These are phyloP conservation scores for Grammomys dolichurus DNA, from an alignment of 2,113 vertebrate species.

Conservation along the genomic window DNA sequence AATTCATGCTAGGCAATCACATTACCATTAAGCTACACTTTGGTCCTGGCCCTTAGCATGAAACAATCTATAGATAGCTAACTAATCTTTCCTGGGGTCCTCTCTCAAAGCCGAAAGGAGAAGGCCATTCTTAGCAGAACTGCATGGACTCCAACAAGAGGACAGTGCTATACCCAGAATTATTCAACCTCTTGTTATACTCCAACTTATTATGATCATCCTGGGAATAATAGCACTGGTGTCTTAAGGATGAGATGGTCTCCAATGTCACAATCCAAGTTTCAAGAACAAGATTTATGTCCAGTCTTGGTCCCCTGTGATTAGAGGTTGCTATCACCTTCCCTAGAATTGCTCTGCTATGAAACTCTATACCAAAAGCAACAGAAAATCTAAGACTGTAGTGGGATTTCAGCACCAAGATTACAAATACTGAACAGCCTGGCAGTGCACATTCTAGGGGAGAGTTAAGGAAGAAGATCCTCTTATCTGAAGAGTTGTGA, in stretches of 20 bases:
- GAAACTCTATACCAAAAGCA: slow-evolving; percentile 39
- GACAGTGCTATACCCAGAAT: background rate
- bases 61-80: background rate
- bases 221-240: background rate
- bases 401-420: slow-evolving; percentile 15
- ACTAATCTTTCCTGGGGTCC: background rate
- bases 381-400: slow-evolving; percentile 52
- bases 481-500: slow-evolving; percentile 35
- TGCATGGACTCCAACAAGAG: background rate
- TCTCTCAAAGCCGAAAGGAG: background rate
- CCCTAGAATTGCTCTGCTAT: background rate
- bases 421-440: slow-evolving; percentile 5
- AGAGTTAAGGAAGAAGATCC: background rate
- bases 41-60: background rate
- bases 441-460: background rate
- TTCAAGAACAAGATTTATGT: slow-evolving; percentile 3
- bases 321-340: slow-evolving; percentile 6
- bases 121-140: slow-evolving; percentile 4
- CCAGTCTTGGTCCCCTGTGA: background rate
- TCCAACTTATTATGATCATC: slow-evolving; percentile 24
- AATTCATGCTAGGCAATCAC: background rate
- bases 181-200: background rate
- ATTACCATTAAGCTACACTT: background rate
- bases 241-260: slow-evolving; percentile 24
- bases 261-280: slow-evolving; percentile 45